Base-by-base conservation (phyloP, 1,140 invertebrate species). In the Mya arenaria region DNA sequence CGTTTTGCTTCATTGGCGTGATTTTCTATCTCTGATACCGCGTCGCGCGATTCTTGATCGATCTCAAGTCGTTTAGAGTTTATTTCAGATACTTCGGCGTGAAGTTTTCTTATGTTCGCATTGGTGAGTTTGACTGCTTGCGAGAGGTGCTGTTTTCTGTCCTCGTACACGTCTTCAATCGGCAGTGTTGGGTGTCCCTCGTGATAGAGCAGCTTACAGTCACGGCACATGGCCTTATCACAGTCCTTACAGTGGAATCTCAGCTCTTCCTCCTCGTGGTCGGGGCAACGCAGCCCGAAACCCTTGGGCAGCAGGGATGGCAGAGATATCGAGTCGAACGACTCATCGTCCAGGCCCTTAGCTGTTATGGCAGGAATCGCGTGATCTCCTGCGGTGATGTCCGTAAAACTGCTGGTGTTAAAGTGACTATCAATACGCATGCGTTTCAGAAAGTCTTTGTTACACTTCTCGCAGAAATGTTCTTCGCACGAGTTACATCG, bases 381-480 rank as follows among this genome's bases (percentile, higher is more conserved):
- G 56, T 80, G 66, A 34, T 80, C 77, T 4, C 65, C 77, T 1
- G 65, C 77, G 13, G 65, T 56, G 8, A 80, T 39, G 32, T 69
- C 65, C 1, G 41, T 68, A 4, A 80, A 62, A 60, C 71, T 48
- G 0, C 65, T 69, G 8, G 41, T 39, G 56, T 68, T 71, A 41
- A 71, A 69, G 19, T 32, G 66, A 0, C 74, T n/a, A 23, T 80
- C 65, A 39, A 71, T 68, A 23, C 77, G 30, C 77, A 80, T 80
- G 13, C 77, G 34, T n/a, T 71, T 69, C 19, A 80, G 63, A 37
- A 80, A 80, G 39, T 80, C 77, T 41, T 39, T 55, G 30, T 80
- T 69, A 32, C 77, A 80, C 58, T 80, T 80, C 37, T 80, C 77
- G 41, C 77, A 80, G 48, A 80, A 80, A 23, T 66, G 68, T 44